Evolutionary conservation across 2,113 vertebrate genomes (phyloP), one percentile per base, ranked within the genome.

Genomic region (Oenanthe oenanthe): DNA sequence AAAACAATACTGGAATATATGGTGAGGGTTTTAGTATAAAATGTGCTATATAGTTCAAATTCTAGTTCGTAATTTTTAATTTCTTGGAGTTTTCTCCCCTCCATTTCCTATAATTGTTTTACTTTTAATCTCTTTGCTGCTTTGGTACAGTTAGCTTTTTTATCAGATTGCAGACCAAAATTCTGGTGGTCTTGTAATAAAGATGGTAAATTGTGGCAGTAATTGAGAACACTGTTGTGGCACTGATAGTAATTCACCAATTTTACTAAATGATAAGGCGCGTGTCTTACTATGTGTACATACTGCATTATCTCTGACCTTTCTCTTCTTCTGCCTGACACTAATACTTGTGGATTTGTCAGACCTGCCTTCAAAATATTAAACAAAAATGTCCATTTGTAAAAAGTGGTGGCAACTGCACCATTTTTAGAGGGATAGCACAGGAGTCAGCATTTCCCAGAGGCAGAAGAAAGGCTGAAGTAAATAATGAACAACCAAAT

Each of bases 81-180:
- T 74, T 77, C 10, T 73, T 68, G 42, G 13, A 25, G 28, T 31
- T 32, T 22, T 4, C 6, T 12, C 8, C 14, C 19, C 16, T 13
- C 36, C 14, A 3, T 86, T 93, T 80, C 81, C 81, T 87, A 58
- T 85, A 72, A 78, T 61, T 86, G 61, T 56, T 96, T 91, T 88
- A 53, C 36, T 77, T 86, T 92, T 89, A 72, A 78, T 87, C 62
- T 94, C 81, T 83, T 58, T 89, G 67, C 56, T 85, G 34, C 60
- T 90, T 82, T 71, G 43, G 58, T 70, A 63, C 70, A 63, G 78
- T 88, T 93, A 78, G 36, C 58, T 89, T 93, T 74, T 74, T 88
- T 80, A 91, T 95, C 89, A 95, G 85, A 96, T 85, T 42, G 34
- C 29, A 88, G 60, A 17, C 58, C 72, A 62, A 90, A 85, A 70